Evolutionary conservation across 2,797 vertebrate species (phyloP), one percentile per base, ranked within the genome.

Genomic region (Acanthurus tractus): DNA sequence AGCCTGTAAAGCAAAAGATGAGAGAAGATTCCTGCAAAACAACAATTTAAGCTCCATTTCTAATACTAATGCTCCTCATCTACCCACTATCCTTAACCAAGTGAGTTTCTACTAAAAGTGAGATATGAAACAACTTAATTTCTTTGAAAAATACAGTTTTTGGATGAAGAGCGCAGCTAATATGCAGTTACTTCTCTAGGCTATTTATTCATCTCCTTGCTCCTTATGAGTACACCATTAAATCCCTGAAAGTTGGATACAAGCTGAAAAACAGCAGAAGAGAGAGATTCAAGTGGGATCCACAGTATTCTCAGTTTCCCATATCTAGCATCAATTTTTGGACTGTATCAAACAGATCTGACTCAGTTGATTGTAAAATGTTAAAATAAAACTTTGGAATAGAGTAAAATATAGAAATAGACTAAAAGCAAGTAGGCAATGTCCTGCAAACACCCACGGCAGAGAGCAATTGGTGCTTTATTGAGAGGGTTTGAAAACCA

Each of bases 261-360:
- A 76, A 14, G 52, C n/a, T 70, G 45, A 72, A 59, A 74, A 78
- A 54, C 59, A 74, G 29, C 36, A 75, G 25, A 65, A 40, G 20
- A 79, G 25, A 61, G 76, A 65, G 29, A 76, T 75, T 18, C 49
- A 62, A 18, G 45, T 50, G 55, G 59, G 63, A 77, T 70, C 20
- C 54, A 56, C 62, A 65, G 48, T 36, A 25, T 81, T 63, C 74
- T 85, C 65, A 40, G 50, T 80, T 83, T 90, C 72, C 53, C 61
- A 62, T 72, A 79, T 76, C 65, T 79, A 82, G 40, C 46, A 25
- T 65, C 69, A 86, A 81, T 76, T 82, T 84, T 85, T 84, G 79
- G 63, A 63, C 34, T 4, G 58, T 48, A 29, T 76, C 67, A 90
- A 87, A 86, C 17, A 74, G 62, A 84, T 84, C 69, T 74, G 66